Evolutionary conservation across 1,140 invertebrate species (phyloP), one percentile per base, ranked within the genome.

Genomic region (Lordiphosa stackelbergi): DNA sequence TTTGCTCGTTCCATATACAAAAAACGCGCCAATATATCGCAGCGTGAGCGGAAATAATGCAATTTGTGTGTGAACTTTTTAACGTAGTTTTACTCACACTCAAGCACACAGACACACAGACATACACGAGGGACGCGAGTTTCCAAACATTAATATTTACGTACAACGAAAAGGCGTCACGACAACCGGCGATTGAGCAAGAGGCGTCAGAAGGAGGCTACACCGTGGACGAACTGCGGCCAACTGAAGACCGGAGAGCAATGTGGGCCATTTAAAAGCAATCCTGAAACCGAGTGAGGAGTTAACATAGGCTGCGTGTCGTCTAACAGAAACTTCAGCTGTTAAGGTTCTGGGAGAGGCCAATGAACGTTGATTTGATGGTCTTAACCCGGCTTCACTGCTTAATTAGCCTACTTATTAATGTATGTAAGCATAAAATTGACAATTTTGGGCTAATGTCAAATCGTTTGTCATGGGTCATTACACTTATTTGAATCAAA

Each of bases 31-130:
- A 83, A 81, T 81, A 83, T 81, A 81, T 72, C 53, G 77, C 59
- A 66, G 66, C 52, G 45, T 34, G 52, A 38, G 34, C 65, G 72
- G 43, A 81, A 59, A 83, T 83, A 81, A 81, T 81, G 77, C 77
- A 81, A 81, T 81, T 81, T 81, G 77, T 81, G 77, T 81, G 69
- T 81, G 77, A 83, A 81, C 77, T 81, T 81, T 79, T 81, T 75
- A 75, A 83, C 78, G 69, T 71, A 83, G 64, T 77, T 81, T 75
- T 19, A 37, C 41, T 48, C 55, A 54, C 46, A 45, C 53, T 43
- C 31, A 40, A 34, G 36, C 63, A 31, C 52, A 43, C n/a, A 31
- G 36, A 54, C 40, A 31, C 49, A 38, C 42, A 19, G 8, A 36
- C 58, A 53, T 36, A 40, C 38, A 53, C 16, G 47, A 31, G 46